A percentile compares a stretch with the other conserved stretches of the same genome.
These are phyloP conservation scores for Petrocephalus zakoni DNA, from an alignment of 2,113 vertebrate genomes.

Conservation along the genomic window DNA sequence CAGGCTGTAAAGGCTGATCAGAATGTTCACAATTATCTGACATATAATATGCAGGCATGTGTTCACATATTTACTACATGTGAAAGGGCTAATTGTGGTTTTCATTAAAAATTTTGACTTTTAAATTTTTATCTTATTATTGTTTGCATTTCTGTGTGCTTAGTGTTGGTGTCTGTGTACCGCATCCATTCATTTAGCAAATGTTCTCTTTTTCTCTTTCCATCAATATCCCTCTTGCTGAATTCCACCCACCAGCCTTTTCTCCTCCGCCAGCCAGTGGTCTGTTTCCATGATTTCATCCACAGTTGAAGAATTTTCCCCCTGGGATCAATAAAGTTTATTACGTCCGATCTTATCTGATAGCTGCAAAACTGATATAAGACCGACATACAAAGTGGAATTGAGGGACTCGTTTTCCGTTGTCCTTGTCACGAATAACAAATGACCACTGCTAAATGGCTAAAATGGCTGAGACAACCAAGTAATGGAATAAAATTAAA, in stretches of 20 bases:
- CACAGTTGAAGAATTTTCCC: neutral
- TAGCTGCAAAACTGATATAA: neutral
- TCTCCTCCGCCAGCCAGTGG: neutral
- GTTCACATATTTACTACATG: conserved; percentile 45
- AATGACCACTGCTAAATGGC: neutral
- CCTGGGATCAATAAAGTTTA: neutral
- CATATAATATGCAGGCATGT: neutral
- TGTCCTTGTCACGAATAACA: neutral
- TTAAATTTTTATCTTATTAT: neutral
- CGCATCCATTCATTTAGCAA: neutral
- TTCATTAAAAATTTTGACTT: too few relatives aligned
- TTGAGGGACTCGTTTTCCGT: neutral
- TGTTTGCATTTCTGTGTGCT: neutral
- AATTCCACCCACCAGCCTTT: neutral
- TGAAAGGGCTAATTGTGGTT: conserved; percentile 11
- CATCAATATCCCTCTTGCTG: neutral
- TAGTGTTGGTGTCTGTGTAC: neutral
- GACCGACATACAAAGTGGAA: neutral
- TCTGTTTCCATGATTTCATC: neutral
- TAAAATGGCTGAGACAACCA: neutral
- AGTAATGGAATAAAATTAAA: neutral
- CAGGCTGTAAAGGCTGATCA: neutral
- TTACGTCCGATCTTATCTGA: neutral
- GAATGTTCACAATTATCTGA: neutral
- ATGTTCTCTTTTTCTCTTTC: neutral